Percentiles rank a stretch among this genome's conserved stretches.
These are phyloP conservation scores for Drosophila anceps DNA, from an alignment of 2,888 invertebrate species.

Conservation along the genomic window DNA sequence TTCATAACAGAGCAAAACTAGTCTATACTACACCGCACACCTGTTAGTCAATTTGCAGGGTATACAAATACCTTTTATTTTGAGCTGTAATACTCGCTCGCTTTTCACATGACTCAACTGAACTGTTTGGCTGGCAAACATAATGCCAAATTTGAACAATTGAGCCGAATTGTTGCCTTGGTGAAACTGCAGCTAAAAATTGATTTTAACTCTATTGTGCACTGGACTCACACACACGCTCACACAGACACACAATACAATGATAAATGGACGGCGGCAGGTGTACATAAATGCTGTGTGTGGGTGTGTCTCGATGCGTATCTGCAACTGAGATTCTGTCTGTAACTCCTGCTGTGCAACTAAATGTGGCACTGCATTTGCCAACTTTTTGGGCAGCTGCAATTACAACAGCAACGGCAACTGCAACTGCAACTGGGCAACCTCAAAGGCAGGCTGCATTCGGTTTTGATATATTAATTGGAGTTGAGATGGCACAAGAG, in stretches of 20 bases:
- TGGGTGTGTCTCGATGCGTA: constrained; percentile 20
- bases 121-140: constrained; percentile 48
- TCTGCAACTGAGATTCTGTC: constrained; percentile 5
- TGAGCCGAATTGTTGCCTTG: constrained; percentile 37
- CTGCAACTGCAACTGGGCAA: background rate
- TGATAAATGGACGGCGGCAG: constrained; percentile 58
- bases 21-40: background rate
- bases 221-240: background rate
- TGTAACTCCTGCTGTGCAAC: constrained; percentile 41
- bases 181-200: constrained; percentile 51
- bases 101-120: constrained; percentile 51
- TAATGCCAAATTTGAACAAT: constrained; percentile 63
- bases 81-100: constrained; percentile 12
- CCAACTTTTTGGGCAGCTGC: constrained; percentile 17
- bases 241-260: constrained; percentile 3
- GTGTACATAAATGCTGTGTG: constrained; percentile 40
- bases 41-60: constrained; percentile 1
- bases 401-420: background rate
- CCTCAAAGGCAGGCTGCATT: constrained; percentile 30
- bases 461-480: constrained; percentile 47
- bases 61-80: constrained; percentile 8
- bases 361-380: constrained; percentile 28
- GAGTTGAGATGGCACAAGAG: background rate
- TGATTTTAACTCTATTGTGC: constrained; percentile 57
- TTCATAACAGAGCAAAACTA: background rate